phyloP scores from a whole-genome alignment of 92 coral and sea anemone genomes.

The Virgularia gustaviana region DNA sequence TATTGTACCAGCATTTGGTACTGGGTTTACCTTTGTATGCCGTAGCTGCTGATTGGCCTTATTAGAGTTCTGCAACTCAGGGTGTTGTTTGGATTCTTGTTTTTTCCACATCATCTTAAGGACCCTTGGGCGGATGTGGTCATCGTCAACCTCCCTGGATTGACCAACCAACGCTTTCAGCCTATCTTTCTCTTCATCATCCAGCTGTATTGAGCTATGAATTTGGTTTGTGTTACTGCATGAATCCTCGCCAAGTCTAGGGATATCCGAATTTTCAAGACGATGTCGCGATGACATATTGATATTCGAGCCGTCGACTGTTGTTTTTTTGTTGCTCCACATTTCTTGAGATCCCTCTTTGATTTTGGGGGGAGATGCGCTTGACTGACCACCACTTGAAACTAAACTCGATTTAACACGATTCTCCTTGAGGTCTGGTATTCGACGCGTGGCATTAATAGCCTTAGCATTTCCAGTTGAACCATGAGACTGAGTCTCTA shows the following conservation, averaged over 20 bases:
- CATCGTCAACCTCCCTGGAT: neutral
- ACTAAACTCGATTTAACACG: neutral
- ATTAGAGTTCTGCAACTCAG: too few relatives aligned
- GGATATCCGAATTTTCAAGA: neutral
- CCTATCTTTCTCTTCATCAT: neutral
- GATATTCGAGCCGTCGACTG: neutral
- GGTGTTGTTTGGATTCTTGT: conserved; percentile 4
- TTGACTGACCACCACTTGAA: conserved; percentile 1
- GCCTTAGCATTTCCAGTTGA: neutral
- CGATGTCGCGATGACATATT: neutral
- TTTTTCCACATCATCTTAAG: conserved; percentile 28
- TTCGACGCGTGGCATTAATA: conserved; percentile 19
- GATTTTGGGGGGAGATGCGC: neutral
- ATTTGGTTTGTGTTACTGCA: neutral
- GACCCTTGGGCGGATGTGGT: conserved; percentile 18
- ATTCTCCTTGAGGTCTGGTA: neutral
- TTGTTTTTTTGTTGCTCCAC: neutral
- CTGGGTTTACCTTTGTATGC: neutral
- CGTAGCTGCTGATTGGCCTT: neutral
- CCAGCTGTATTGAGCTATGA: neutral
- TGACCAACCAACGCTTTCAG: neutral
- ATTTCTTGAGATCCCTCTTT: too few relatives aligned
- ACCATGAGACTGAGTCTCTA: neutral
- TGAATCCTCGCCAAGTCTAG: neutral
- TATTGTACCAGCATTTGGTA: neutral